These are phyloP conservation scores for Tichodroma muraria DNA, from an alignment of 2,113 vertebrate species.

Conservation along the genomic window DNA sequence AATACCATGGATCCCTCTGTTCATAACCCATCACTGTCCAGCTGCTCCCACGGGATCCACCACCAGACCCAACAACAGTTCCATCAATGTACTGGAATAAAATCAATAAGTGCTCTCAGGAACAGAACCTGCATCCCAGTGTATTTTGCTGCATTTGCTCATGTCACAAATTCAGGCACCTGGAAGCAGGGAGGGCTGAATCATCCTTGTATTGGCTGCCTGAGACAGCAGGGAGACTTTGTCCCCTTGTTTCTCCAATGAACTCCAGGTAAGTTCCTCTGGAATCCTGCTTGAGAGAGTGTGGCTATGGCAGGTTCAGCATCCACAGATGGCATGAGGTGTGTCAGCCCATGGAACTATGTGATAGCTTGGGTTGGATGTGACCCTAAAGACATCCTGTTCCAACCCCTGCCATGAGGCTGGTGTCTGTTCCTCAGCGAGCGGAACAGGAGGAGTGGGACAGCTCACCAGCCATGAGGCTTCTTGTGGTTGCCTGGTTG, in stretches of 20 bases:
- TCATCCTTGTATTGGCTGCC: not conserved
- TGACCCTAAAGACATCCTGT: too few species aligned
- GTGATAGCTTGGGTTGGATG: not conserved
- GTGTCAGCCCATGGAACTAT: not conserved
- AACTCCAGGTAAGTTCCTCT: not conserved
- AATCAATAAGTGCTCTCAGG: not conserved
- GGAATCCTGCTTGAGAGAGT: not conserved
- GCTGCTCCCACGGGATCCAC: not conserved
- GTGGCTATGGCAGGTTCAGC: rapidly evolving
- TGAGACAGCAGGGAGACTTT: not conserved
- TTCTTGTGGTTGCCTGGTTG: rapidly evolving
- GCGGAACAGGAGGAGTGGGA: not conserved
- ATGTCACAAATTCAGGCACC: not conserved
- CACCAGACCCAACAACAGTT: not conserved
- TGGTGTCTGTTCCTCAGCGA: not conserved
- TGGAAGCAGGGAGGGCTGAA: not conserved
- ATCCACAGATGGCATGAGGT: rapidly evolving
- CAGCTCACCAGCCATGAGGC: not conserved
- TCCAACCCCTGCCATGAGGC: not conserved
- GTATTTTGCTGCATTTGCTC: not conserved
- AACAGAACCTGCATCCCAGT: not conserved
- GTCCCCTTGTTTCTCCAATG: not conserved
- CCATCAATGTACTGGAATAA: not conserved
- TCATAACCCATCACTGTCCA: not conserved
- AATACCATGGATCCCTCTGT: not conserved